These are phyloP conservation scores for Hemiprocne comata DNA, from an alignment of 2,113 vertebrate species.

Conservation along the genomic window DNA sequence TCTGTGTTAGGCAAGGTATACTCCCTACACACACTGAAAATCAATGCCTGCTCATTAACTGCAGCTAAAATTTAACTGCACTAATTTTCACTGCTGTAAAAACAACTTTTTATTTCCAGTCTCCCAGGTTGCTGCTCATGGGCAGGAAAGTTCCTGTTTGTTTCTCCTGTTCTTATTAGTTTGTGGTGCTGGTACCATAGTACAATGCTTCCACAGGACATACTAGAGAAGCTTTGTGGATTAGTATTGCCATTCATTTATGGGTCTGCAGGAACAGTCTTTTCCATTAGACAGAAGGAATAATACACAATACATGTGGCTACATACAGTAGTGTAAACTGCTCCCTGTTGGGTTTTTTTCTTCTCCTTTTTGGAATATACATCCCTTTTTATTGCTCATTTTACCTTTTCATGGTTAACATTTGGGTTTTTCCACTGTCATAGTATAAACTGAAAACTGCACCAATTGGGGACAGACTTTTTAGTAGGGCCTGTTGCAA, in stretches of 20 bases:
- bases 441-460: background rate
- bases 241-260: background rate
- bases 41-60: background rate
- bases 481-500: background rate
- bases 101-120: background rate
- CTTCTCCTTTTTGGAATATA: background rate
- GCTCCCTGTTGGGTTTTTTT: accelerated
- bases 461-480: background rate
- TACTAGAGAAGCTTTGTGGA: background rate
- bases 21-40: background rate
- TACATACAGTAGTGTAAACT: background rate
- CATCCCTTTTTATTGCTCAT: background rate
- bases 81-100: background rate
- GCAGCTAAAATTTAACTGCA: background rate
- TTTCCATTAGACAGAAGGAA: background rate
- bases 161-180: background rate
- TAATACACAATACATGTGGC: background rate
- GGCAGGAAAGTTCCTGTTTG: background rate
- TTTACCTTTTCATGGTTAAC: background rate
- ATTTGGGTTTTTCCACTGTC: background rate
- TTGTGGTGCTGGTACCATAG: background rate
- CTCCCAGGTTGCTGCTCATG: background rate
- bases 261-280: background rate
- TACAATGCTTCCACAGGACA: background rate
- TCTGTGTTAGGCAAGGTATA: background rate